These are phyloP conservation scores for Lerema accius DNA, from an alignment of 1,140 invertebrate species.

Conservation along the genomic window DNA sequence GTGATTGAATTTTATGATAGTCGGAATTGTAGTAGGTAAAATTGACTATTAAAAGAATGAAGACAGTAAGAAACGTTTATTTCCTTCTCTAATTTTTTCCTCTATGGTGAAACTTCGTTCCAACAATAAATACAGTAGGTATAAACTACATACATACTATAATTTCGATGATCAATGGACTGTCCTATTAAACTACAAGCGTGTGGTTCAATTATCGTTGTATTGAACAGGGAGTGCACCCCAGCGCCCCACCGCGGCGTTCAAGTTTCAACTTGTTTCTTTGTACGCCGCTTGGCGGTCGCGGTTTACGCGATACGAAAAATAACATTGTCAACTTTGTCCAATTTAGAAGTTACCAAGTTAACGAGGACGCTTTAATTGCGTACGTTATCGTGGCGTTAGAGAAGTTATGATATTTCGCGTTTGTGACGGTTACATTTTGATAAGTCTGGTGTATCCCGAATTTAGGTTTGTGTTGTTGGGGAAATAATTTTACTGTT, in stretches of 20 bases:
- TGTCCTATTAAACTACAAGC: neutral
- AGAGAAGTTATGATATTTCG: conserved; percentile 7
- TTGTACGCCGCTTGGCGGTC: conserved; percentile 53
- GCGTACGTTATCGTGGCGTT: conserved; percentile 32
- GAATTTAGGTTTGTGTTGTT: neutral
- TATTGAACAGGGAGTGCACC: conserved; percentile 49
- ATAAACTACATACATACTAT: too few species aligned
- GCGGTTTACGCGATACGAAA: conserved; percentile 60
- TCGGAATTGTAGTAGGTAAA: too few species aligned
- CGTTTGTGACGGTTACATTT: neutral
- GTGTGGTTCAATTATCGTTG: conserved; percentile 35
- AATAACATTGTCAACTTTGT: conserved; percentile 62
- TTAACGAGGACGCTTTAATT: conserved; percentile 37
- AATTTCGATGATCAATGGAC: too few species aligned
- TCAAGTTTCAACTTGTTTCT: conserved; percentile 71
- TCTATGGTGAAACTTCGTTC: too few species aligned
- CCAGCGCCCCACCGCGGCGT: conserved; percentile 17
- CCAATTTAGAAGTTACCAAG: conserved; percentile 30
- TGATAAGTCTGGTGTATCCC: neutral
- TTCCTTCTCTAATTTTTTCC: too few species aligned
- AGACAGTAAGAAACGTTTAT: too few species aligned
- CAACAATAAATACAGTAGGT: too few species aligned
- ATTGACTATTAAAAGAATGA: too few species aligned
- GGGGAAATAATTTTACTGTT: neutral
- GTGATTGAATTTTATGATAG: too few species aligned